A percentile compares a stretch with the other conserved stretches of the same genome.
phyloP scores from a whole-genome alignment of 2,888 invertebrate species.

The Mamestra brassicae region DNA sequence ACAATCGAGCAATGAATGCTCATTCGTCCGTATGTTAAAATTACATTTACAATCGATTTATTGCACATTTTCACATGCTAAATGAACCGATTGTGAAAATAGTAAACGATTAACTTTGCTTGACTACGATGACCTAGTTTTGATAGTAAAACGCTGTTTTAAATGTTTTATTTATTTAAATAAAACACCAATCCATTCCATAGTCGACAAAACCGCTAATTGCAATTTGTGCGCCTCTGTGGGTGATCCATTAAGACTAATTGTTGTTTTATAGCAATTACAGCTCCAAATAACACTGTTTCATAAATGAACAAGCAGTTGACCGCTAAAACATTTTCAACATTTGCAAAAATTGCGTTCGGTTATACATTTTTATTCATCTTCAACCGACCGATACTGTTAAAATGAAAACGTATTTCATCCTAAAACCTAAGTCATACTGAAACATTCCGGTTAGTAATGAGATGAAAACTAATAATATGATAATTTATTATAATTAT shows the following conservation, averaged over 20 bases:
- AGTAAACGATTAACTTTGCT: not conserved
- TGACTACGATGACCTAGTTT: conserved; percentile 1
- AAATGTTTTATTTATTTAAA: not conserved
- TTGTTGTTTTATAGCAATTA: conserved; percentile 13
- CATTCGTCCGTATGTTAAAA: too few relatives aligned
- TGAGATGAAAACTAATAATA: too few relatives aligned
- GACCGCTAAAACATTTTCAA: not conserved
- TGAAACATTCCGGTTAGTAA: too few relatives aligned
- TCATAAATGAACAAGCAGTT: not conserved
- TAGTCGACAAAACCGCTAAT: not conserved
- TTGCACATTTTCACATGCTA: not conserved
- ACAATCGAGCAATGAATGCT: not conserved
- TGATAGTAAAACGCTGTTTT: conserved; percentile 1
- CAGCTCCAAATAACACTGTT: not conserved
- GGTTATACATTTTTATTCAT: not conserved
- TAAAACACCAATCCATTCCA: not conserved
- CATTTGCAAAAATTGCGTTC: not conserved
- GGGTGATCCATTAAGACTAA: not conserved
- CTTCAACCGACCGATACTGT: not conserved
- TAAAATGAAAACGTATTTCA: too few relatives aligned
- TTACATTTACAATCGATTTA: not conserved
- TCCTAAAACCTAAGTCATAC: too few relatives aligned
- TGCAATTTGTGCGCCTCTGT: conserved; percentile 6
- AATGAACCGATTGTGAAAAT: not conserved
- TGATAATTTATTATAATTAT: too few relatives aligned